Evolutionary conservation across 2,113 vertebrate genomes (phyloP).

Genomic region (Pipa parva): DNA sequence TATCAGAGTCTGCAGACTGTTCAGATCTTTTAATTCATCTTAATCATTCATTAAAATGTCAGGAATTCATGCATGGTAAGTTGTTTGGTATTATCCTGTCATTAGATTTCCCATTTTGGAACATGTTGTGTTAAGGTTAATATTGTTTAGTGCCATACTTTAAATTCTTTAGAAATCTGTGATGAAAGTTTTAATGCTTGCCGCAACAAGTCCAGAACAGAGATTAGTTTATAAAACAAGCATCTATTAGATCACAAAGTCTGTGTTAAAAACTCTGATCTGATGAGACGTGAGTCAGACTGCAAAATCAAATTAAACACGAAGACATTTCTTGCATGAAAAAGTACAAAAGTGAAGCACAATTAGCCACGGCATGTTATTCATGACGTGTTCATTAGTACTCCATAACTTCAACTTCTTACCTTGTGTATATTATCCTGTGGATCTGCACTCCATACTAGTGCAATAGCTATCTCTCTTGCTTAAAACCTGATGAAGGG

Average conservation of each 20-base stretch:
- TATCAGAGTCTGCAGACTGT: too few relatives aligned
- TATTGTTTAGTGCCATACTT: slow-evolving; percentile 29
- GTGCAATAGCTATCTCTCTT: too few relatives aligned
- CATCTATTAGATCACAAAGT: slow-evolving; percentile 8
- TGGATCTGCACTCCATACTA: too few relatives aligned
- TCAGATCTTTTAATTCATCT: not conserved
- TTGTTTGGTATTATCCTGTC: slow-evolving; percentile 10
- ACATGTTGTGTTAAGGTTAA: slow-evolving; percentile 26
- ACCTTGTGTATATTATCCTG: too few relatives aligned
- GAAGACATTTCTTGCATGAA: not conserved
- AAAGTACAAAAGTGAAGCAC: not conserved
- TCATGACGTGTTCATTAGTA: too few relatives aligned
- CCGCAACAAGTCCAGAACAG: slow-evolving; percentile 19
- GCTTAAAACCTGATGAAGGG: too few relatives aligned
- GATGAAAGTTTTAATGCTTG: slow-evolving; percentile 31
- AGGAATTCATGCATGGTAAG: slow-evolving; percentile 1
- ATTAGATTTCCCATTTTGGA: slow-evolving; percentile 1
- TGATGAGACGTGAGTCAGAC: slow-evolving; percentile 2
- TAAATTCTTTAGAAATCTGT: slow-evolving; percentile 35
- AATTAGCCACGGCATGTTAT: not conserved
- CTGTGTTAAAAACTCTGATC: slow-evolving; percentile 3
- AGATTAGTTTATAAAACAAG: slow-evolving; percentile 22
- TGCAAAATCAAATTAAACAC: slow-evolving; percentile 9
- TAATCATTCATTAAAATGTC: not conserved
- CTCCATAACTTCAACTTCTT: too few relatives aligned